Percentiles rank a stretch among this genome's conserved stretches.
Evolutionary conservation across 1,140 invertebrate species (phyloP).

Genomic region (Drosophila ercepeae): DNA sequence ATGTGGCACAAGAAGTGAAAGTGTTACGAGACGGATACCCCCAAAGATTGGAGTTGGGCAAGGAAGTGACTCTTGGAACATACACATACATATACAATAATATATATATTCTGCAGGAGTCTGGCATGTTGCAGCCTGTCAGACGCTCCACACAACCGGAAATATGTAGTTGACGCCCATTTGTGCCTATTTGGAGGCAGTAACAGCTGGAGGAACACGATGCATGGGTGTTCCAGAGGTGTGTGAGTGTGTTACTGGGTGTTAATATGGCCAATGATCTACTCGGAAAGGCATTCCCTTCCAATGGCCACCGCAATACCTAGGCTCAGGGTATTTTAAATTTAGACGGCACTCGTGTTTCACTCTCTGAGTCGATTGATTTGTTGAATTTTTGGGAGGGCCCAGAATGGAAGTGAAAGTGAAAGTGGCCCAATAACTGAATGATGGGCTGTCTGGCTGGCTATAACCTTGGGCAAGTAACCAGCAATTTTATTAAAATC

Average conservation of each 20-base stretch:
- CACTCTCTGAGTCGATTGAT: conserved; percentile 50
- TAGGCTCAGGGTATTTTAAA: conserved; percentile 24
- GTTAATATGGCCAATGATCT: conserved; percentile 41
- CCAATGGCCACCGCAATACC: conserved; percentile 39
- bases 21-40: conserved; percentile 43
- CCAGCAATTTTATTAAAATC: conserved; percentile 56
- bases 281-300: conserved; percentile 35
- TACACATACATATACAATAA: conserved; percentile 21
- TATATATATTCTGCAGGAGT: conserved; percentile 30
- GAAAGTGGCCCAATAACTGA: conserved; percentile 60
- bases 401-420: conserved; percentile 61
- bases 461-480: conserved; percentile 49
- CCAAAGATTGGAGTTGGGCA: conserved; percentile 3
- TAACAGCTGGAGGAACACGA: conserved; percentile 32
- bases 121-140: conserved; percentile 69
- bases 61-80: conserved; percentile 16
- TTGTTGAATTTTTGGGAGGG: conserved; percentile 59
- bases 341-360: conserved; percentile 45
- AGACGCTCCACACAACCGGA: conserved; percentile 69
- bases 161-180: conserved; percentile 78
- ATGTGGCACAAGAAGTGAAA: conserved; percentile 52
- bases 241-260: conserved; percentile 17
- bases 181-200: conserved; percentile 55
- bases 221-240: not conserved
- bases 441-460: conserved; percentile 50